Percentiles rank a stretch among this genome's conserved stretches.
Conservation (phyloP, 1,140 invertebrate species). For the Nylanderia fulva region DNA sequence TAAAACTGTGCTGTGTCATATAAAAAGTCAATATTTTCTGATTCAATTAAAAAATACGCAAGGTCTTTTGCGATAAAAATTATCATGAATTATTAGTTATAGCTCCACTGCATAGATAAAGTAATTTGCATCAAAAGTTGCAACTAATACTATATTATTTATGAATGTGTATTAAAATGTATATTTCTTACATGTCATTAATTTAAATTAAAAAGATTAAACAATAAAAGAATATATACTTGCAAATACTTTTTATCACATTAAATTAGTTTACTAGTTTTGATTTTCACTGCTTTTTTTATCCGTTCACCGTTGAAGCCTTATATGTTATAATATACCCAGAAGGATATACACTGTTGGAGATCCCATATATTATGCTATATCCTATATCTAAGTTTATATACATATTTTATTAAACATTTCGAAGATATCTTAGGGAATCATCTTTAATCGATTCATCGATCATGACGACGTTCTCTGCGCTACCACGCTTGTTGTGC, state of each 20-base stretch:
- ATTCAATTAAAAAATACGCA: no score
- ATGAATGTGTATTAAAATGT: not conserved
- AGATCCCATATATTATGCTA: no score
- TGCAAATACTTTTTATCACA: not conserved
- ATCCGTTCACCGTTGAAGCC: no score
- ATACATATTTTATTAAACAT: not conserved
- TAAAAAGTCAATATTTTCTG: no score
- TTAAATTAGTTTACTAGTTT: no score
- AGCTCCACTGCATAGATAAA: no score
- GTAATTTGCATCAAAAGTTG: not conserved
- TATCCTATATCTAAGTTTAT: not conserved
- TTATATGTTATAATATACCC: not conserved
- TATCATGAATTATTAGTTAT: no score
- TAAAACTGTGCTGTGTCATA: no score
- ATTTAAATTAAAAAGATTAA: not conserved
- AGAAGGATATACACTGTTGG: no score
- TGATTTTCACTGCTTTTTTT: no score
- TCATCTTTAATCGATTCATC: not conserved
- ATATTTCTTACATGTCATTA: not conserved
- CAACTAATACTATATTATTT: slow-evolving; percentile 1
- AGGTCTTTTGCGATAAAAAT: no score
- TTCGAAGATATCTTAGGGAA: not conserved
- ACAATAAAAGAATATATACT: not conserved
- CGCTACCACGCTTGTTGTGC: slow-evolving; percentile 76
- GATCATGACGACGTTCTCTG: slow-evolving; percentile 65